Evolutionary conservation across 1,140 invertebrate species (phyloP), one percentile per base, ranked within the genome.

Genomic region (Eciton burchellii): DNA sequence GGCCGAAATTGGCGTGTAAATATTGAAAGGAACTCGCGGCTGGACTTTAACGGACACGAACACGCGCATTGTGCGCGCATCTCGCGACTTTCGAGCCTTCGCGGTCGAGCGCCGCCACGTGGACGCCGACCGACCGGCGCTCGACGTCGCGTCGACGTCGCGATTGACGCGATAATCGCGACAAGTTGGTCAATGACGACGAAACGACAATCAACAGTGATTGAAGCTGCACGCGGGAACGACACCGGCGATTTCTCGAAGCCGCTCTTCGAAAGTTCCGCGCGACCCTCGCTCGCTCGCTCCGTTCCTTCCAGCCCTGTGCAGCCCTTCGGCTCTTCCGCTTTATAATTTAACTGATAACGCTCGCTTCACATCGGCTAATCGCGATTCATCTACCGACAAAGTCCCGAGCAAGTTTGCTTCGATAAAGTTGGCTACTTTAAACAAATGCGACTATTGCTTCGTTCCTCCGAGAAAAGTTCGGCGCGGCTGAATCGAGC

Each of bases 11-110:
- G 29, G 26, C 63, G 52, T 41, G 66, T 57, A 85, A 83, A 83
- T 71, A 79, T 52, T 82, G 65, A 83, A 79, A 79, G 73, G 59
- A 79, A 79, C 72, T 77, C 62, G 41, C 63, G 43, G 62, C 47
- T 29, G 47, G 77, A 82, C 63, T 76, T 70, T 85, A 65, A 52
- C 66, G 65, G 47, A 43, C 57, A 24, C 77, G 47, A 29, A 16
- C n/a, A n/a, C 35, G n/a, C 62, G 74, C 56, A 79, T 79, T 68
- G 70, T 79, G 74, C 63, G 74, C 29, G 81, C 62, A 35, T 6
- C 57, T 41, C 14, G 68, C 47, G 47, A 81, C 12, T 26, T 26
- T 66, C 52, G 52, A 81, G 65, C 77, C 60, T 49, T 73, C 77
- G n/a, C n/a, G n/a, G n/a, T n/a, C n/a, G n/a, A n/a, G n/a, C n/a